Evolutionary conservation across 2,888 invertebrate genomes (phyloP).

Genomic region (Aricia artaxerxes): DNA sequence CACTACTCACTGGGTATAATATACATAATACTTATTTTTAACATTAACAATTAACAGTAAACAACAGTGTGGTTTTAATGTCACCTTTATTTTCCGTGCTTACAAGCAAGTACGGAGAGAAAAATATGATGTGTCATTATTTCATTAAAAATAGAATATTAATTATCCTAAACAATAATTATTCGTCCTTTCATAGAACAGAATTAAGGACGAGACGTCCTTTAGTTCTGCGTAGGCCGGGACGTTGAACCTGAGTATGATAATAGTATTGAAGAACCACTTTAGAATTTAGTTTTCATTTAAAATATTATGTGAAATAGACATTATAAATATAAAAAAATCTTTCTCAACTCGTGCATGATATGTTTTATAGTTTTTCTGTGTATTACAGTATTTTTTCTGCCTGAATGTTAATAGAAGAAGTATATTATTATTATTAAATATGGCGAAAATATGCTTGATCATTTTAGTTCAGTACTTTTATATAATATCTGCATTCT

Average conservation of each 20-base stretch:
- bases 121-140: constrained; percentile 16
- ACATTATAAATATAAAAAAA: no score
- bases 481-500: no score
- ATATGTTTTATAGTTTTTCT: no score
- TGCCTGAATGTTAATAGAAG: no score
- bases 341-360: no score
- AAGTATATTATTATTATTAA: no score
- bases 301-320: no score
- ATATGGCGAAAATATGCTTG: no score
- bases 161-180: constrained; percentile 18
- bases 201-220: constrained; percentile 22
- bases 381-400: no score
- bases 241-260: background rate
- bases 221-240: background rate
- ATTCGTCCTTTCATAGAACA: constrained; percentile 12
- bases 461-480: no score
- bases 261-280: background rate
- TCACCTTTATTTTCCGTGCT: constrained; percentile 9
- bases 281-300: background rate
- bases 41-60: background rate
- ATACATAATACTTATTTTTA: background rate
- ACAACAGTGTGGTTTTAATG: background rate
- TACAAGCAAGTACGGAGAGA: background rate
- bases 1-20: no score
- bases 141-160: constrained; percentile 2